phyloP scores from a whole-genome alignment of 2,797 vertebrate species.

The Propithecus perrieri region DNA sequence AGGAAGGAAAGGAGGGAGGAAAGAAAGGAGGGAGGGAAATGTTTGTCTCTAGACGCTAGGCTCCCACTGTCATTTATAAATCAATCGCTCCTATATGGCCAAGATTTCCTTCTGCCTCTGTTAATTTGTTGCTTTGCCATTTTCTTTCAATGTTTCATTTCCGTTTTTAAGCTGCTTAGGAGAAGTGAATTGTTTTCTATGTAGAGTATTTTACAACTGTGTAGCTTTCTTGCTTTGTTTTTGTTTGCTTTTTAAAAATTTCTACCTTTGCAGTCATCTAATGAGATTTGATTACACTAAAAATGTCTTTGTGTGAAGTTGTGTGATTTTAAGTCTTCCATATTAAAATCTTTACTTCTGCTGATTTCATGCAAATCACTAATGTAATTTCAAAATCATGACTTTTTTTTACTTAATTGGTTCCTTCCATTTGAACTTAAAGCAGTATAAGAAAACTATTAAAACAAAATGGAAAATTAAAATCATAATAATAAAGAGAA shows the following conservation, averaged over 20 bases:
- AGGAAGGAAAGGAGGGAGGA: no score
- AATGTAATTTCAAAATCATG: not conserved
- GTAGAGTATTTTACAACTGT: not conserved
- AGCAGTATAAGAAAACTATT: not conserved
- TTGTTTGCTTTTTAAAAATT: not conserved
- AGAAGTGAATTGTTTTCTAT: not conserved
- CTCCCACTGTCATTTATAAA: fast-evolving
- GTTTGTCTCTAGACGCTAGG: not conserved
- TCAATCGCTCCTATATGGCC: not conserved
- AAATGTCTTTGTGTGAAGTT: not conserved
- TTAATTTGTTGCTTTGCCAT: not conserved
- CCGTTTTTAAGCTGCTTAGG: not conserved
- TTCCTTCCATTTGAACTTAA: not conserved
- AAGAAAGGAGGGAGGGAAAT: not conserved
- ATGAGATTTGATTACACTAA: not conserved
- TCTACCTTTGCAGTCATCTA: not conserved
- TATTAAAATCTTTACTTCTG: not conserved
- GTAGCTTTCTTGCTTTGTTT: not conserved
- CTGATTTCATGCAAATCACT: not conserved
- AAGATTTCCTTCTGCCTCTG: not conserved
- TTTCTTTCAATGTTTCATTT: not conserved
- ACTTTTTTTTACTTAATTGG: not conserved
- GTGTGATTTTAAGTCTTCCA: not conserved
- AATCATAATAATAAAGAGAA: not conserved
- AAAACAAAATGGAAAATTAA: not conserved